Conservation (phyloP, 2,797 vertebrate genomes). For the Lycodopsis pacificus region DNA sequence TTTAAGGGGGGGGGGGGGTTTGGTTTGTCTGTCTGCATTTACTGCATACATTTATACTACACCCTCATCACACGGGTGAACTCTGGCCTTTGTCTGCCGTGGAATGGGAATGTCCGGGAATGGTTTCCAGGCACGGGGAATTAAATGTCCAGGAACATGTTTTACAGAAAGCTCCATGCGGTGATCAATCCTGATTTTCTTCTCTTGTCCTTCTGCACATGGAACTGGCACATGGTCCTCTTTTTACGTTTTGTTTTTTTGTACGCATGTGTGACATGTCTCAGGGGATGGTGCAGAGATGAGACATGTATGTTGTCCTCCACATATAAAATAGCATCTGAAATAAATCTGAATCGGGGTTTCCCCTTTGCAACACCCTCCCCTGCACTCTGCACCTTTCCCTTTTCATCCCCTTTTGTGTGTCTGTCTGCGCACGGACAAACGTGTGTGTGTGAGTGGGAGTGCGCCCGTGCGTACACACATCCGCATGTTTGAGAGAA, state of each 20-base stretch:
- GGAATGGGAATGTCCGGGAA: slow-evolving; percentile 66
- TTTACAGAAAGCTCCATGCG: slow-evolving; percentile 51
- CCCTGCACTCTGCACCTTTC: slow-evolving; percentile 52
- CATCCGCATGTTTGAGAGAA: slow-evolving; percentile 59
- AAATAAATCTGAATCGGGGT: slow-evolving; percentile 57
- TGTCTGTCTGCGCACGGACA: slow-evolving; percentile 37
- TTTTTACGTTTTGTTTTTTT: slow-evolving; percentile 12
- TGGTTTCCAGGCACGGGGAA: slow-evolving; percentile 73
- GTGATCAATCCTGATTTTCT: slow-evolving; percentile 38
- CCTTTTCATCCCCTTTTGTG: slow-evolving; percentile 61
- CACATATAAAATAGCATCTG: slow-evolving; percentile 1
- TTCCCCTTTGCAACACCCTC: slow-evolving; percentile 38
- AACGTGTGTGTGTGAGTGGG: slow-evolving; percentile 20
- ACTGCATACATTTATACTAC: slow-evolving; percentile 74
- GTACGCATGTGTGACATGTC: slow-evolving; percentile 8
- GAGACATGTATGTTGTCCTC: slow-evolving; percentile 20
- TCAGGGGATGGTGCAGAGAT: neutral
- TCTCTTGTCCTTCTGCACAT: slow-evolving; percentile 43
- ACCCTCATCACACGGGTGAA: slow-evolving; percentile 62
- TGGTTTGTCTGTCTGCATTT: slow-evolving; percentile 74
- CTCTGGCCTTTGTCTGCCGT: slow-evolving; percentile 77
- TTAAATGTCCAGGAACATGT: slow-evolving; percentile 62
- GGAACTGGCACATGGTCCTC: slow-evolving; percentile 44
- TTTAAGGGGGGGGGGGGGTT: neutral
- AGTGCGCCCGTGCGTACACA: slow-evolving; percentile 37